Evolutionary conservation across 2,888 invertebrate genomes (phyloP), one percentile per base, ranked within the genome.

Genomic region (Aleiodes alternator): DNA sequence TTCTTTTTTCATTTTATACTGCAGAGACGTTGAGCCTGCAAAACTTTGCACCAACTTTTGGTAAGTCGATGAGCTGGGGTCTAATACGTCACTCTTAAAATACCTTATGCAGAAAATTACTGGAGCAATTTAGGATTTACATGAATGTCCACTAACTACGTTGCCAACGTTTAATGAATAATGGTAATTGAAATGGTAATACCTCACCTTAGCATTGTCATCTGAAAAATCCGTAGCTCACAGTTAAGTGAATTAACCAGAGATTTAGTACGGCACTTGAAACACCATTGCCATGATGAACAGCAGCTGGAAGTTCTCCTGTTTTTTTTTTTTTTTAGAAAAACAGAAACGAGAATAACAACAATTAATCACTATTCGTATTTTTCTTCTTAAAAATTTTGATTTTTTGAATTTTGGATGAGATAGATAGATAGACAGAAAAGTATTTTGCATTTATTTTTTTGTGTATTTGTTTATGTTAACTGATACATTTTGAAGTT

Each of bases 281-380:
- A 76, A 88, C 89, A 72, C 89, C 89, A 78, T 87, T 90, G 11
- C 88, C 89, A 79, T 90, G 89, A 80, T 90, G 90, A 76, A 90
- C 90, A 72, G 90, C 90, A 70, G 90, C 90, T 77, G 90, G 90
- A 82, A 90, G 83, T 80, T 90, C 90, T 73, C 90, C 90, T 90
- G 85, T 34, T 86, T 85, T 80, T 61, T 23, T 23, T 23, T 23
- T 23, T 23, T 23, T 23, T 23, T 23, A 1, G n/a, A 81, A 80
- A 81, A 79, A 76, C 76, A 82, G 76, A 78, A 38, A 68, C 68
- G 43, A 16, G 11, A 43, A 69, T 31, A 16, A 55, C 53, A 69
- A 56, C 16, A 5, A 55, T 53, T 16, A 56, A 34, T 69, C 43
- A 43, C 38, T 43, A 1, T 43, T 43, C 34, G 6, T 34, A 6